Base-by-base conservation (phyloP, 2,888 invertebrate genomes). In the Synergus gifuensis region DNA sequence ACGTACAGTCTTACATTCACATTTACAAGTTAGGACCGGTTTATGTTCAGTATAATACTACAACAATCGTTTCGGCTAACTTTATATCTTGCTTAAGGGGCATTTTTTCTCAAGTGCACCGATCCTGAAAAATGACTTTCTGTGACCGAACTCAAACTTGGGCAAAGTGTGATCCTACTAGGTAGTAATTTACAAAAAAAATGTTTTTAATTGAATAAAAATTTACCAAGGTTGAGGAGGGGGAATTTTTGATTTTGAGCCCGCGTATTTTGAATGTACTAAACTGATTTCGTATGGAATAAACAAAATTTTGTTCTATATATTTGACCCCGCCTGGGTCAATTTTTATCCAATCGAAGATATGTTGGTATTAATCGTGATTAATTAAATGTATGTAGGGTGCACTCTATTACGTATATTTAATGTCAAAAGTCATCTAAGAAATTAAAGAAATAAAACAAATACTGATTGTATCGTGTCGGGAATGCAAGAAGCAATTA, bases 11-110 rank as follows among this genome's bases (percentile, higher is more conserved):
- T 42, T 40, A 73, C 67, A 49, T 69, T 18, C 67, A 49, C 46
- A 69, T 69, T 22, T 49, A 73, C 36, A 49, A 73, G 73, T 73
- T 73, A 28, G 73, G 73, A 73, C 73, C 73, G 73, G 73, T 73
- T 69, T 28, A n/a, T 54, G 22, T 28, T 67, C 44, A 66, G 42
- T 14, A 44, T 28, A 28, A 28, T 42, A 18, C 60, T 60, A 22
- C 28, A 49, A 73, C 49, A 73, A 49, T 69, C 69, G 16, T 73
- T 73, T 54, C 36, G 54, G 73, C 16, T 36, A 67, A 67, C 18
- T 67, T 66, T 46, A 44, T 67, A 44, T 22, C 44, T 54, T 73
- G 22, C 40, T 46, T 49, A 7, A 28, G 28, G 28, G 28, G 2
- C 28, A 28, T 28, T 28, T 28, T 28, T 28, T 28, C 28, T 28